A percentile compares a stretch with the other conserved stretches of the same genome.
These are phyloP conservation scores for Keiferia lycopersicella DNA, from an alignment of 2,888 invertebrate genomes.

Conservation along the genomic window DNA sequence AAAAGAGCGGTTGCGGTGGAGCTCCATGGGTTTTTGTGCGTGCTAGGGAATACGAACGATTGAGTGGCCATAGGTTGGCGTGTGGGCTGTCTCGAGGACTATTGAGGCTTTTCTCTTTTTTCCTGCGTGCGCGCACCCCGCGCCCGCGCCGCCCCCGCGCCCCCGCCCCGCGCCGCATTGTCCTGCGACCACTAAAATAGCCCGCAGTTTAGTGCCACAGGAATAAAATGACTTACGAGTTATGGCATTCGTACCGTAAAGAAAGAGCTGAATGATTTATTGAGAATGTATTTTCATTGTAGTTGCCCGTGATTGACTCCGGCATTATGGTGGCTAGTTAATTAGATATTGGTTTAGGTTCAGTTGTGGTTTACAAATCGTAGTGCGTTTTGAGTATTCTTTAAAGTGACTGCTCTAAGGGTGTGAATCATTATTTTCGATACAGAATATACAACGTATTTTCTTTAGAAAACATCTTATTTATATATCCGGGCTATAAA, in stretches of 20 bases:
- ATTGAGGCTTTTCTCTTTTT: constrained; percentile 69
- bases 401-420: not conserved
- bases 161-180: constrained; percentile 47
- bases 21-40: constrained; percentile 25
- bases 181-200: constrained; percentile 67
- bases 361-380: not conserved
- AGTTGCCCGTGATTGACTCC: constrained; percentile 32
- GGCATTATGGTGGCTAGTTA: constrained; percentile 25
- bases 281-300: constrained; percentile 40
- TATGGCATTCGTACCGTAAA: constrained; percentile 44
- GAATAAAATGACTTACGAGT: constrained; percentile 62
- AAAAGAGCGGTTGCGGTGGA: constrained; percentile 9
- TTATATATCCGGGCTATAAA: constrained; percentile 1
- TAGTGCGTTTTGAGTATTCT: not conserved
- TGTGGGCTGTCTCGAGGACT: constrained; percentile 75
- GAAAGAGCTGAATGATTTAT: constrained; percentile 60
- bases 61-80: constrained; percentile 77
- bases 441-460: not conserved
- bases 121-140: constrained; percentile 56
- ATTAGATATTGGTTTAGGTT: constrained; percentile 29
- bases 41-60: constrained; percentile 62
- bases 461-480: not conserved
- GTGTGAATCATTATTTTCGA: not conserved
- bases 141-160: constrained; percentile 37
- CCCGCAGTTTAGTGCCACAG: constrained; percentile 62